Conservation (phyloP, 92 coral and sea anemone species). For the Heliopora coerulea region DNA sequence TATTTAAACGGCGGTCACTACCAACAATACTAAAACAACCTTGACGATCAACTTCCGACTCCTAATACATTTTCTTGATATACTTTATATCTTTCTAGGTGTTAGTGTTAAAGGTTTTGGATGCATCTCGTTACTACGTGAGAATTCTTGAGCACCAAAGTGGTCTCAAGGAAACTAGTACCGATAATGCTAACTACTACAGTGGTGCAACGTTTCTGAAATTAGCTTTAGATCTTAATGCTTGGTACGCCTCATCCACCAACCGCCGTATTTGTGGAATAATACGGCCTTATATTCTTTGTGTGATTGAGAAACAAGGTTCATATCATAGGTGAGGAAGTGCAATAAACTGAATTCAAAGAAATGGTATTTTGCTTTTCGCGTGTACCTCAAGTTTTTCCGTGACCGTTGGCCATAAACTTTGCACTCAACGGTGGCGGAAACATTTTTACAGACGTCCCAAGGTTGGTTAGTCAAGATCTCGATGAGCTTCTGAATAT, state of each 20-base stretch:
- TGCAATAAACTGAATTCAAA: too few relatives aligned
- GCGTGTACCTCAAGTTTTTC: too few relatives aligned
- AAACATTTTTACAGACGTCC: too few relatives aligned
- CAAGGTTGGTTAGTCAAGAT: too few relatives aligned
- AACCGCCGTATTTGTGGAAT: conserved; percentile 61
- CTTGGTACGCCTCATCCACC: conserved; percentile 66
- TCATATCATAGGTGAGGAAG: conserved; percentile 71
- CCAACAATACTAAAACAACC: too few relatives aligned
- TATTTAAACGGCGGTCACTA: too few relatives aligned
- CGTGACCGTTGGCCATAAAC: too few relatives aligned
- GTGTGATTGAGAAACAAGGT: conserved; percentile 55
- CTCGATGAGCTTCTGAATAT: background rate
- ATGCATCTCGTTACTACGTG: conserved; percentile 78
- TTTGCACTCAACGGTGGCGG: too few relatives aligned
- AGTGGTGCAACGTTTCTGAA: conserved; percentile 73
- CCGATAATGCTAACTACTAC: conserved; percentile 22
- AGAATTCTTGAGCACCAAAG: conserved; percentile 77
- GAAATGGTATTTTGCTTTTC: too few relatives aligned
- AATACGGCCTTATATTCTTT: conserved; percentile 63
- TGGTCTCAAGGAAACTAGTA: conserved; percentile 30
- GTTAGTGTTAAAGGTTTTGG: conserved; percentile 63
- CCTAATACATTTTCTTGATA: too few relatives aligned
- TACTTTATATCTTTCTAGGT: conserved; percentile 62
- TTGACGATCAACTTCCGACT: too few relatives aligned
- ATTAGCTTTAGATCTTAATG: conserved; percentile 69